Conservation (phyloP, 2,888 invertebrate genomes). For the Papilio gigon region DNA sequence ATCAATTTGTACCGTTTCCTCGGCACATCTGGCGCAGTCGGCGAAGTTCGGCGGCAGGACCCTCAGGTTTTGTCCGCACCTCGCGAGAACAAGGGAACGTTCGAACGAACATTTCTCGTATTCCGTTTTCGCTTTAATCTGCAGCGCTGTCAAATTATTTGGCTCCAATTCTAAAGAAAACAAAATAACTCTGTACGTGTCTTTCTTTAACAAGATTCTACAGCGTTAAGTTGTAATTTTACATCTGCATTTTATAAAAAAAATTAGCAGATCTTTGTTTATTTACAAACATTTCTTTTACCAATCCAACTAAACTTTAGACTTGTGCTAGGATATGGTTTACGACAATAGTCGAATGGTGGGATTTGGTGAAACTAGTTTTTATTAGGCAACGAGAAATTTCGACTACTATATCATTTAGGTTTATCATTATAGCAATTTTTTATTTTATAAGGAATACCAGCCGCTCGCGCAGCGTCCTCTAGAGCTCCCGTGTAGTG, state of each 20-base stretch:
- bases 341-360: no score
- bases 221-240: no score
- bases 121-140: slow-evolving; percentile 72
- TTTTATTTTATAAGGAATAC: slow-evolving; percentile 49
- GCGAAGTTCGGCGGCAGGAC: slow-evolving; percentile 67
- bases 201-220: no score
- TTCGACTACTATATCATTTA: no score
- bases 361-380: no score
- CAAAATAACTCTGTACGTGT: slow-evolving; percentile 5
- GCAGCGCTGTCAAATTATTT: slow-evolving; percentile 66
- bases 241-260: no score
- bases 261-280: no score
- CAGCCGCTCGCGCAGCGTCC: slow-evolving; percentile 77
- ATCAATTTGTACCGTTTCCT: slow-evolving; percentile 67
- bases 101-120: slow-evolving; percentile 76
- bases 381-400: no score
- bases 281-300: no score
- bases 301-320: no score
- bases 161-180: slow-evolving; percentile 67
- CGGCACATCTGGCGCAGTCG: slow-evolving; percentile 69
- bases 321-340: no score
- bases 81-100: slow-evolving; percentile 65
- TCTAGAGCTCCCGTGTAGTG: slow-evolving; percentile 79
- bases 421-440: not conserved
- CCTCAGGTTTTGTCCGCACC: slow-evolving; percentile 61